Percentiles rank a stretch among this genome's conserved stretches.
Evolutionary conservation across 2,113 vertebrate genomes (phyloP).

Genomic region (Vulpes lagopus): DNA sequence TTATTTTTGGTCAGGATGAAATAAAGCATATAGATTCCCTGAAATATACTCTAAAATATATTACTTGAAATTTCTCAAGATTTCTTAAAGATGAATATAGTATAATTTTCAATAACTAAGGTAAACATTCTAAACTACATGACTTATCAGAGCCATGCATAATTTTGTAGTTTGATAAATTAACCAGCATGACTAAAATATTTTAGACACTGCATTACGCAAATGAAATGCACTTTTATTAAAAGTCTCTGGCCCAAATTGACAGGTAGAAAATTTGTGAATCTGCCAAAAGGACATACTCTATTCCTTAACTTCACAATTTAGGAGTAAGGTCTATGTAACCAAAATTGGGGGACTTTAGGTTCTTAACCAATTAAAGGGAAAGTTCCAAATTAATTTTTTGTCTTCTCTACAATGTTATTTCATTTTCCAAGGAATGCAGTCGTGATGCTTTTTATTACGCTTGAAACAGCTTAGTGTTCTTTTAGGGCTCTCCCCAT

Average conservation of each 20-base stretch:
- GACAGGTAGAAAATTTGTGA: background rate
- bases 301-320: background rate
- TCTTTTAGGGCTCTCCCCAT: background rate
- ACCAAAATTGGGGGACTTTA: background rate
- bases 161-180: background rate
- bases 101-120: background rate
- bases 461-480: background rate
- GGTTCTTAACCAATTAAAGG: background rate
- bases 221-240: background rate
- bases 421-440: conserved; percentile 51
- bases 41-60: background rate
- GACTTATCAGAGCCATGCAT: background rate
- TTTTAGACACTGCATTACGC: background rate
- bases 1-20: background rate
- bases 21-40: background rate
- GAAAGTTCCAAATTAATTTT: background rate
- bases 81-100: background rate
- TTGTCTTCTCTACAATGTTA: background rate
- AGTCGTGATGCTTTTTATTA: background rate
- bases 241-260: background rate
- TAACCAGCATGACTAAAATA: background rate
- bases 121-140: background rate
- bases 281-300: background rate
- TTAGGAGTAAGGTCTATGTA: background rate
- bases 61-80: conserved; percentile 18